Percentiles rank a stretch among this genome's conserved stretches.
Conservation (phyloP, 2,888 invertebrate species). For the Tachina lurida region DNA sequence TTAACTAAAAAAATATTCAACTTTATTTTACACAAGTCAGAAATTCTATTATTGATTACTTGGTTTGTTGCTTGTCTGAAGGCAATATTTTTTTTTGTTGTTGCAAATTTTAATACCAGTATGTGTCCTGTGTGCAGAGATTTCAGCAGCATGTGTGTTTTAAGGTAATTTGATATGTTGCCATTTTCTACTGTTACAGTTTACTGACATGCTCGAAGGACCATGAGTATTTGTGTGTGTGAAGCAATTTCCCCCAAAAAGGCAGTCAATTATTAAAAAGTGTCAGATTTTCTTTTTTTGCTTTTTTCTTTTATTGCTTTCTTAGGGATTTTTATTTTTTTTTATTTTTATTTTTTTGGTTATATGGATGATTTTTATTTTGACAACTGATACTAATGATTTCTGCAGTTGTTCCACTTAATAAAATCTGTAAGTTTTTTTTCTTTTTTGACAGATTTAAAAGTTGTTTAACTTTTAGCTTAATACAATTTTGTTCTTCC, state of each 20-base stretch:
- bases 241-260: slow-evolving; percentile 1
- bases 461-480: background rate
- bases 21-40: background rate
- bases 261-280: background rate
- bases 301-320: background rate
- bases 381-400: background rate
- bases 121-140: slow-evolving; percentile 4
- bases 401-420: background rate
- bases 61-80: slow-evolving; percentile 13
- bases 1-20: slow-evolving; percentile 6
- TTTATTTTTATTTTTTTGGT: background rate
- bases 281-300: no score
- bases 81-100: slow-evolving; percentile 4
- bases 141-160: slow-evolving; percentile 44
- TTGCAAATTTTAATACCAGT: background rate
- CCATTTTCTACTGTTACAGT: slow-evolving; percentile 59
- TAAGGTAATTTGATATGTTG: slow-evolving; percentile 65
- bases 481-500: background rate
- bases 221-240: background rate
- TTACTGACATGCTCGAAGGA: slow-evolving; percentile 56
- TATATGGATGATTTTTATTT: background rate
- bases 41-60: slow-evolving; percentile 58
- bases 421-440: background rate
- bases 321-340: background rate
- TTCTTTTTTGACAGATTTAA: background rate